These are phyloP conservation scores for Atta cephalotes DNA, from an alignment of 1,140 invertebrate species.

Conservation along the genomic window DNA sequence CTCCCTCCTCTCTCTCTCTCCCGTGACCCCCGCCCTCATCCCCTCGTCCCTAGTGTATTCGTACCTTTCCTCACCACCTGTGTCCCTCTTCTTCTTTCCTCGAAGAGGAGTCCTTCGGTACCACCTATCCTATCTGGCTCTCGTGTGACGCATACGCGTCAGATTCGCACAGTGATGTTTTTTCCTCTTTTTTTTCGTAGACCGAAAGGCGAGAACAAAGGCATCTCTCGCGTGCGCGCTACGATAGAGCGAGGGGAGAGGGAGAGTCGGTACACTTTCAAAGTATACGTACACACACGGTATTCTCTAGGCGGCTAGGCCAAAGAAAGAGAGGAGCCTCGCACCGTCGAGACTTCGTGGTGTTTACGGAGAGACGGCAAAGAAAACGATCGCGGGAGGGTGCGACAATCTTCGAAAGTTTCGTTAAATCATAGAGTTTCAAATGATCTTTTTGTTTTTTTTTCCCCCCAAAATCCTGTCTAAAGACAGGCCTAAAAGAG, in stretches of 20 bases:
- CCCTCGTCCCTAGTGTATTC: slow-evolving; percentile 52
- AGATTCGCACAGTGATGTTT: slow-evolving; percentile 54
- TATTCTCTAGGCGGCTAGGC: slow-evolving; percentile 55
- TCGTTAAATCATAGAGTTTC: not conserved
- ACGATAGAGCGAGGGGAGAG: slow-evolving; percentile 12
- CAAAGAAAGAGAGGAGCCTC: slow-evolving; percentile 46
- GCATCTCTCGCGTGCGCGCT: slow-evolving; percentile 31
- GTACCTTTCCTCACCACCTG: slow-evolving; percentile 58
- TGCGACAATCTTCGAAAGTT: slow-evolving; percentile 29
- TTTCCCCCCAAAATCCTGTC: not conserved
- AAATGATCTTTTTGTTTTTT: no score
- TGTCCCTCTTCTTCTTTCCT: slow-evolving; percentile 64
- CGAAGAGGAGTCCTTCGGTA: slow-evolving; percentile 69
- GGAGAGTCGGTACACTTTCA: slow-evolving; percentile 58
- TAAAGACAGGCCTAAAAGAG: not conserved
- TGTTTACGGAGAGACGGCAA: slow-evolving; percentile 53
- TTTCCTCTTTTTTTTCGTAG: slow-evolving; percentile 22
- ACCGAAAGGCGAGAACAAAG: slow-evolving; percentile 52
- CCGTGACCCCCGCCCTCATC: slow-evolving; percentile 37
- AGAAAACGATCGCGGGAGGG: slow-evolving; percentile 42
- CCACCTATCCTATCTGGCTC: slow-evolving; percentile 50
- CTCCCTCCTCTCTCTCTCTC: slow-evolving; percentile 64
- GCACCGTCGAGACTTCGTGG: slow-evolving; percentile 1
- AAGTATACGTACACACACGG: not conserved
- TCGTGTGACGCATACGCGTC: slow-evolving; percentile 64